phyloP scores from a whole-genome alignment of 2,113 vertebrate genomes.

The Ginglymostoma cirratum region DNA sequence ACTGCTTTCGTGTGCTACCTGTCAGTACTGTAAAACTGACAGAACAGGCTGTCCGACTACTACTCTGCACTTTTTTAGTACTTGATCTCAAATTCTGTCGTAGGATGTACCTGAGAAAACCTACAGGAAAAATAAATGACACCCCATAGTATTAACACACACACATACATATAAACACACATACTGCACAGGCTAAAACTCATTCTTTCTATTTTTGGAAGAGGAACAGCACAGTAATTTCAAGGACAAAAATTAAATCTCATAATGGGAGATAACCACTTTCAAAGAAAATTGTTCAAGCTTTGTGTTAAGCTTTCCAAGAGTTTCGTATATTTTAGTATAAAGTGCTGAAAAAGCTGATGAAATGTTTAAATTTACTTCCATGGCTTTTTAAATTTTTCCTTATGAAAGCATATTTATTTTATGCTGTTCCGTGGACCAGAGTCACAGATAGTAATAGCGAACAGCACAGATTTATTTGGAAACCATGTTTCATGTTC shows the following conservation, averaged over 20 bases:
- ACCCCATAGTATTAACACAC: too few species aligned
- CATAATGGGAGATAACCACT: not conserved
- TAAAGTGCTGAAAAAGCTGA: not conserved
- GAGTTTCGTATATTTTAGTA: not conserved
- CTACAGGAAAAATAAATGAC: too few species aligned
- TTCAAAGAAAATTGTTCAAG: not conserved
- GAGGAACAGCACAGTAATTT: not conserved
- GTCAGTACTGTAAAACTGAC: not conserved
- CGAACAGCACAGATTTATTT: conserved; percentile 12
- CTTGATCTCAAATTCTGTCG: too few species aligned
- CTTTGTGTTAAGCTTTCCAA: not conserved
- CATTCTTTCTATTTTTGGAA: not conserved
- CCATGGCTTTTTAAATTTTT: not conserved
- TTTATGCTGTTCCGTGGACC: not conserved
- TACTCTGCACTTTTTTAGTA: too few species aligned
- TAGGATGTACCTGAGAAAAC: not conserved
- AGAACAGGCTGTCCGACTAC: not conserved
- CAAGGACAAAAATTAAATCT: not conserved
- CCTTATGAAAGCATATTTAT: conserved; percentile 7
- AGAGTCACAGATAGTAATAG: conserved; percentile 11
- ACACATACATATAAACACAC: too few species aligned
- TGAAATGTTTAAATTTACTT: not conserved
- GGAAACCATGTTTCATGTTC: not conserved
- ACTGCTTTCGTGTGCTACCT: not conserved
- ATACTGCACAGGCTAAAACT: not conserved